These are phyloP conservation scores for Poeciliopsis prolifica DNA, from an alignment of 2,113 vertebrate species.

Conservation along the genomic window DNA sequence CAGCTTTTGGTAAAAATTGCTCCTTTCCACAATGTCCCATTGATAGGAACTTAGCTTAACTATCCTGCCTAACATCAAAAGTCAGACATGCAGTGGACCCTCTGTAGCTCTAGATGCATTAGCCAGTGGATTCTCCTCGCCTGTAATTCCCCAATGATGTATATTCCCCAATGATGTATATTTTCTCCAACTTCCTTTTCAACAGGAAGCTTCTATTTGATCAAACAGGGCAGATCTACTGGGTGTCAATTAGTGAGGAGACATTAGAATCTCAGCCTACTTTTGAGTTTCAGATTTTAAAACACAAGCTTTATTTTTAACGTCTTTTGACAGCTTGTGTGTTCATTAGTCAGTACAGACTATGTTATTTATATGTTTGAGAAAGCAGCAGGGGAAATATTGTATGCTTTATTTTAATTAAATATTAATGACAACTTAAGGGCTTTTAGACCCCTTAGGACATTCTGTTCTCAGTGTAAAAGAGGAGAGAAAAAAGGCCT, in stretches of 20 bases:
- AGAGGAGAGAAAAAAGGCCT: not conserved
- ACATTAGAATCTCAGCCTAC: not conserved
- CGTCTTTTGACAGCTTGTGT: slow-evolving; percentile 4
- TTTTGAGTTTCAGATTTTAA: not conserved
- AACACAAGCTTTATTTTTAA: slow-evolving; percentile 21
- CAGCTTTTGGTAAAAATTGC: not conserved
- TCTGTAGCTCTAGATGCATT: not conserved
- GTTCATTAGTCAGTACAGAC: not conserved
- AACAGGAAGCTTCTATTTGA: not conserved
- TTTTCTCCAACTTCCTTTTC: not conserved
- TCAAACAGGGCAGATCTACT: slow-evolving; percentile 19
- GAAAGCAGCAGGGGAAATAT: not conserved
- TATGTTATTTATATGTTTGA: not conserved
- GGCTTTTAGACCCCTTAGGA: slow-evolving; percentile 11
- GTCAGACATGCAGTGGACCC: not conserved
- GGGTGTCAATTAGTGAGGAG: slow-evolving; percentile 8
- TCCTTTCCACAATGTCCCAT: not conserved
- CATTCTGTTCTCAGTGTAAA: not conserved
- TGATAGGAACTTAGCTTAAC: too few relatives aligned
- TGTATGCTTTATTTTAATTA: not conserved
- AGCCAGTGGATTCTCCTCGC: too few relatives aligned
- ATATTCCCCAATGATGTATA: not conserved
- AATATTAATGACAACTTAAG: slow-evolving; percentile 29
- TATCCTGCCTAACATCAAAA: too few relatives aligned
- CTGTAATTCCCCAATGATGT: not conserved